Evolutionary conservation across 2,113 vertebrate genomes (phyloP), one percentile per base, ranked within the genome.

Genomic region (Vulpes vulpes): DNA sequence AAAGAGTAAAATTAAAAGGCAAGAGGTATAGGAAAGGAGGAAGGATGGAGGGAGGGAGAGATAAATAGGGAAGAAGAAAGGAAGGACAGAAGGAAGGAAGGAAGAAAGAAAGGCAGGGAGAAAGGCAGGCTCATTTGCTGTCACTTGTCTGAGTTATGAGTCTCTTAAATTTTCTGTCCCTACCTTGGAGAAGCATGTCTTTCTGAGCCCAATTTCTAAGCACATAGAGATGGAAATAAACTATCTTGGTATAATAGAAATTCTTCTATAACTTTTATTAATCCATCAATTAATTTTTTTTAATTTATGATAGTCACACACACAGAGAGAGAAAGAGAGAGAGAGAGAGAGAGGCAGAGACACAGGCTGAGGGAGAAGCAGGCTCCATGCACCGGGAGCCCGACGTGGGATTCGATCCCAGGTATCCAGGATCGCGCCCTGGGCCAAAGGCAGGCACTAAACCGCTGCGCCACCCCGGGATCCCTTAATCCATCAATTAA

Each of bases 21-120:
- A 3, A 23, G 20, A 23, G 6, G 25, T 0, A 51, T 5, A n/a
- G 60, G 7, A 32, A 86, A 6, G 3, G 51, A 87, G 5, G 6
- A 57, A 53, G 19, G 0, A 49, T 62, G 14, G 1, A 86, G 11
- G 5, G 57, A 87, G 7, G 3, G 55, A 53, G 19, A 0, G 12
- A n/a, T 5, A n/a, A n/a, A 17, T 1, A 55, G 5, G 10, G 22
- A 60, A 6, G 5, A 22, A 64, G 11, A 0, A 38, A 5, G 8
- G 17, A 55, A 3, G 2, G 22, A 59, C 6, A 0, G 6, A 38
- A 1, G 55, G 16, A 10, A 9, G 17, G 22, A 12, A 65, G 25
- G 4, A 38, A 53, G 8, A 0, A 8, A 55, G 17, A 4, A 17
- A 71, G 22, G 51, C 32, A 32, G 30, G 30, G 15, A 73, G 5